phyloP scores from a whole-genome alignment of 2,888 invertebrate species.

The Agriopis aurantiaria region DNA sequence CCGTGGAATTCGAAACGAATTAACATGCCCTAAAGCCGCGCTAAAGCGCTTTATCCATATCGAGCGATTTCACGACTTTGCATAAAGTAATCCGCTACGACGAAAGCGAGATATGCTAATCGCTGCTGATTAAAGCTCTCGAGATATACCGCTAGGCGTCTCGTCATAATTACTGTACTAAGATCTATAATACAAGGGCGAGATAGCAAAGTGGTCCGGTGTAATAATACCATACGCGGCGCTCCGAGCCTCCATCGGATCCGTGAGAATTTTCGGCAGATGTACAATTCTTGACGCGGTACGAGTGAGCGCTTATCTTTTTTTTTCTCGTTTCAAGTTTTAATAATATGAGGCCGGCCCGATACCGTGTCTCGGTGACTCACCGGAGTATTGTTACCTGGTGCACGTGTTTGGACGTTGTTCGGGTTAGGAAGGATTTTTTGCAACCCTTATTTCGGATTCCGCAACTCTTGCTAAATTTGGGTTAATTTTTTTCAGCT shows the following conservation, averaged over 20 bases:
- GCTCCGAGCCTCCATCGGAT: conserved; percentile 57
- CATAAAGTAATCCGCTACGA: conserved; percentile 56
- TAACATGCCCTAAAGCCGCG: conserved; percentile 30
- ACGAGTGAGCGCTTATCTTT: conserved; percentile 82
- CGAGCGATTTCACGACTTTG: conserved; percentile 44
- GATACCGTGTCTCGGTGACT: conserved; percentile 77
- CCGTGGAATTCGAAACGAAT: conserved; percentile 23
- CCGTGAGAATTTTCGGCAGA: conserved; percentile 87
- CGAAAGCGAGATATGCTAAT: conserved; percentile 75
- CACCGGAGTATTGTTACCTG: conserved; percentile 75
- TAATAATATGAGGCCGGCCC: conserved; percentile 79
- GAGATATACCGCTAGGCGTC: conserved; percentile 77
- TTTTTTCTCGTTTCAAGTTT: conserved; percentile 66
- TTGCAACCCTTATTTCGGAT: conserved; percentile 84
- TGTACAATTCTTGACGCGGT: conserved; percentile 85
- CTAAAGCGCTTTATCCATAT: conserved; percentile 35
- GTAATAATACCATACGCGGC: conserved; percentile 79
- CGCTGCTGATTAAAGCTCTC: conserved; percentile 74
- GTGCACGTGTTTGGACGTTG: conserved; percentile 84
- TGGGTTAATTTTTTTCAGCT: conserved; percentile 74
- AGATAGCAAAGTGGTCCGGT: conserved; percentile 73
- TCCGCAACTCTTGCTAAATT: conserved; percentile 86
- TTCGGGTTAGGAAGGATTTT: conserved; percentile 84
- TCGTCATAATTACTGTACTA: conserved; percentile 75
- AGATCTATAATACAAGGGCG: conserved; percentile 74